Base-by-base conservation (phyloP, 30 jellyfish, hydroid and myxozoan species). In the Hydractinia symbiolongicarpus region DNA sequence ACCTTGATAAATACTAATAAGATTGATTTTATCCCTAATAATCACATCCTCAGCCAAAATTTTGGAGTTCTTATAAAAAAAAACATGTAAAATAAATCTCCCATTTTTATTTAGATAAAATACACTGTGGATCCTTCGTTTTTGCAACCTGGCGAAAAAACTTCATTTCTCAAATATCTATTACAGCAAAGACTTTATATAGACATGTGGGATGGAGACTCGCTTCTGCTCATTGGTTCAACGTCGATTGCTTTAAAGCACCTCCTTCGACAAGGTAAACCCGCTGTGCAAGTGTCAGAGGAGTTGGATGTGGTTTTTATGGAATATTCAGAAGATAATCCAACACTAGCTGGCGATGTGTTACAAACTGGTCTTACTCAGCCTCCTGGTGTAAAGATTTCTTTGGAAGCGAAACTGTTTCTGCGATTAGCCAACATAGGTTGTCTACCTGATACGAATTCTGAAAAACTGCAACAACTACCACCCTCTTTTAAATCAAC, bases 141-240 rank as follows among this genome's bases (percentile, higher is more conserved):
- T 83, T 79, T 92, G 96, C 94, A 84, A 75, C 86, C 94, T 5
- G 95, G 94, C 55, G 98, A 92, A 75, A 78, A 84, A 70, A 49
- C 55, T n/a, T 83, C 98, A 3, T 92, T 92, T 60, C 70, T 87
- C 56, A 89, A 81, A 64, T 87, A 92, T 69, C 78, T 92, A 9
- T 85, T 73, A 8, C 89, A 92, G 19, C 98, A 92, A 61, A 72
- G 81, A 53, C 81, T 92, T 68, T 92, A 85, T 80, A 92, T 92
- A 17, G 96, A 92, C 86, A 88, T 92, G 55, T 92, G 98, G 98
- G 95, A 88, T 87, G 98, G 98, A 8, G 86, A 92, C 53, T 92
- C 98, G 20, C 79, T 92, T 5, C 82, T 92, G 67, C 94, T 87
- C 71, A 83, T 92, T 73, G 98, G 98, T 55, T 92, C 98, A 5